Evolutionary conservation across 1,140 invertebrate species (phyloP), one percentile per base, ranked within the genome.

Genomic region (Aphaenogaster floridana): DNA sequence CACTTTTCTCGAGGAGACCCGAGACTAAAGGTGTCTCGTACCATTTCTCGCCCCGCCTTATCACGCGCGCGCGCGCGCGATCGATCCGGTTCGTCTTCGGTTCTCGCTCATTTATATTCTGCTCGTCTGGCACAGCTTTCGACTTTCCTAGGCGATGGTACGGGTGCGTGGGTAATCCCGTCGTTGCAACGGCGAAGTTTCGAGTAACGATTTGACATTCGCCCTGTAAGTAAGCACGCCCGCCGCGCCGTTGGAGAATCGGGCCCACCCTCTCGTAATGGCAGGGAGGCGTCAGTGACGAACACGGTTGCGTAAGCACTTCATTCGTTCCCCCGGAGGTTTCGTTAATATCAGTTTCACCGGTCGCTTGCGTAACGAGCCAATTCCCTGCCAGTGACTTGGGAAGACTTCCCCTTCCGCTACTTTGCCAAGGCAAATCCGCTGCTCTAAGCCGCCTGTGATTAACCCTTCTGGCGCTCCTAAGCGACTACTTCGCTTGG

Each of bases 1-100:
- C 7, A n/a, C 17, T 88, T 52, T 79, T 52, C 74, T 34, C 42
- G 57, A 54, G 50, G 39, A 86, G 59, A 59, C 3, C 45, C 61
- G 59, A 76, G 76, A 84, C 66, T 61, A 42, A 88, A 91, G 86
- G 77, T 91, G 90, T 91, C 86, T 78, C 88, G 79, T 78, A 77
- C 54, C 76, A 54, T 45, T 88, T 79, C 72, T 80, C 81, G 86
- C 81, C 90, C 89, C 89, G 83, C 89, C 88, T 91, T 88, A 86
- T 88, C 86, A 90, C 80, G 86, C 63, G 79, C 79, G 34, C 61
- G 86, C 64, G 84, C 85, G 57, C 39, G 80, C 88, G 86, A 91
- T 91, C 90, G 90, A 91, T 91, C 89, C 78, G 63, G 89, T 86
- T 81, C 86, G 89, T 90, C 90, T 90, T 90, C 78, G 86, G 89